A percentile compares a stretch with the other conserved stretches of the same genome.
phyloP scores from a whole-genome alignment of 2,797 vertebrate genomes.

The Potorous gilbertii region DNA sequence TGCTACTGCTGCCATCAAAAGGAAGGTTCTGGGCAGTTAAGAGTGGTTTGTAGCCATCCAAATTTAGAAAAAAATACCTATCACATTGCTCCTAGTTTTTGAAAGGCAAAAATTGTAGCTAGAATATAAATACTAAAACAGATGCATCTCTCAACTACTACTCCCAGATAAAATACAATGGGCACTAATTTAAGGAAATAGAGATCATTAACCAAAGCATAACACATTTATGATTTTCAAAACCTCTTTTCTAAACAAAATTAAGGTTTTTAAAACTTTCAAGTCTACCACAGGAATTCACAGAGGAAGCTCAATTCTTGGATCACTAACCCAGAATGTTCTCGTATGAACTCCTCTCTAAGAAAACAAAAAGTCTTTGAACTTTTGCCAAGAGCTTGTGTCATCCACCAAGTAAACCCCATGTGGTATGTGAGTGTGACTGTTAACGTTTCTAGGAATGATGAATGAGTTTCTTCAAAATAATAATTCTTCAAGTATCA shows the following conservation, averaged over 20 bases:
- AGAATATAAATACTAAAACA: conserved; percentile 49
- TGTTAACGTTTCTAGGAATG: conserved; percentile 15
- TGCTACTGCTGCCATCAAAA: conserved; percentile 21
- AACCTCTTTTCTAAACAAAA: conserved; percentile 47
- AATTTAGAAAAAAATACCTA: conserved; percentile 1
- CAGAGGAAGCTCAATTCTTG: conserved; percentile 43
- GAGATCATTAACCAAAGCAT: conserved; percentile 45
- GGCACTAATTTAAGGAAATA: conserved; percentile 48
- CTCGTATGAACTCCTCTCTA: background rate
- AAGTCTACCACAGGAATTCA: conserved; percentile 42
- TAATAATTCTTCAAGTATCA: conserved; percentile 8
- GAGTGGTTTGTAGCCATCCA: conserved; percentile 25
- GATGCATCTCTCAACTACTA: conserved; percentile 13
- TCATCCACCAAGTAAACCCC: conserved; percentile 42
- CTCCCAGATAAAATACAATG: background rate
- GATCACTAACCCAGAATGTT: conserved; percentile 27
- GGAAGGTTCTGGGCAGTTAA: background rate
- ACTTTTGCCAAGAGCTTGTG: conserved; percentile 1
- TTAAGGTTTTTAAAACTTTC: conserved; percentile 50
- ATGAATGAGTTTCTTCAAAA: background rate
- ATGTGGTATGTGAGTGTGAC: background rate
- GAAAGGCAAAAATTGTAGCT: conserved; percentile 36
- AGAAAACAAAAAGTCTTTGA: conserved; percentile 46
- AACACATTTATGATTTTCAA: conserved; percentile 21
- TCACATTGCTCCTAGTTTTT: conserved; percentile 6